Evolutionary conservation across 2,888 invertebrate species (phyloP).

Genomic region (Taenaris catops): DNA sequence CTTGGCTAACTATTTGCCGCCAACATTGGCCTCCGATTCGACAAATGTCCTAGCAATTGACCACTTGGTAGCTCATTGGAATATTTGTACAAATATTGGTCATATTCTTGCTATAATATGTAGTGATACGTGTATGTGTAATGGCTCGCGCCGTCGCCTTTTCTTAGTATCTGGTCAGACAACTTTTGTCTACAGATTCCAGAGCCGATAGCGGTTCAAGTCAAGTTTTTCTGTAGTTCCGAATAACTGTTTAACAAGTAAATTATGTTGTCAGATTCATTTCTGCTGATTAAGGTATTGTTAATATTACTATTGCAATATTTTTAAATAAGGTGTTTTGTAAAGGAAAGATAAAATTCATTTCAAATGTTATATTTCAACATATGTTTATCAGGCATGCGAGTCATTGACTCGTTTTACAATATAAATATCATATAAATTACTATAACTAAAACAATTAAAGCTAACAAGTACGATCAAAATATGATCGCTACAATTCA

Average conservation of each 20-base stretch:
- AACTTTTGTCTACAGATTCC: constrained; percentile 47
- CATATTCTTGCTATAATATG: constrained; percentile 9
- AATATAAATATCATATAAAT: constrained; percentile 50
- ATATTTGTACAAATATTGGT: constrained; percentile 12
- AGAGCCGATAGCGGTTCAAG: constrained; percentile 34
- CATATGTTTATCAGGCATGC: too few relatives aligned
- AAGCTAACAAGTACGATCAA: constrained; percentile 68
- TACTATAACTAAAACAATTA: constrained; percentile 63
- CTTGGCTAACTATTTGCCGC: constrained; percentile 13
- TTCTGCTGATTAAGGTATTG: too few relatives aligned
- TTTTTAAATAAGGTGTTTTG: background rate
- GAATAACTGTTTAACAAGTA: constrained; percentile 7
- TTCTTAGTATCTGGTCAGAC: constrained; percentile 47
- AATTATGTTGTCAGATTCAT: constrained; percentile 2
- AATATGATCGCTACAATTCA: constrained; percentile 48
- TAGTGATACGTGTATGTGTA: constrained; percentile 12
- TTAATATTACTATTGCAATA: too few relatives aligned
- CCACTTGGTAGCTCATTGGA: constrained; percentile 2
- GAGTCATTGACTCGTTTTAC: constrained; percentile 29
- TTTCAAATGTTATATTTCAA: constrained; percentile 44
- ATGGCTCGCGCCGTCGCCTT: constrained; percentile 31
- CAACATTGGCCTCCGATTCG: constrained; percentile 2
- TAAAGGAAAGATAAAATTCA: constrained; percentile 45
- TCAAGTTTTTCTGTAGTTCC: too few relatives aligned
- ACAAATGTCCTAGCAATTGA: background rate